A percentile compares a stretch with the other conserved stretches of the same genome.
Evolutionary conservation across 2,113 vertebrate genomes (phyloP).

Genomic region (Mystacornis crossleyi): DNA sequence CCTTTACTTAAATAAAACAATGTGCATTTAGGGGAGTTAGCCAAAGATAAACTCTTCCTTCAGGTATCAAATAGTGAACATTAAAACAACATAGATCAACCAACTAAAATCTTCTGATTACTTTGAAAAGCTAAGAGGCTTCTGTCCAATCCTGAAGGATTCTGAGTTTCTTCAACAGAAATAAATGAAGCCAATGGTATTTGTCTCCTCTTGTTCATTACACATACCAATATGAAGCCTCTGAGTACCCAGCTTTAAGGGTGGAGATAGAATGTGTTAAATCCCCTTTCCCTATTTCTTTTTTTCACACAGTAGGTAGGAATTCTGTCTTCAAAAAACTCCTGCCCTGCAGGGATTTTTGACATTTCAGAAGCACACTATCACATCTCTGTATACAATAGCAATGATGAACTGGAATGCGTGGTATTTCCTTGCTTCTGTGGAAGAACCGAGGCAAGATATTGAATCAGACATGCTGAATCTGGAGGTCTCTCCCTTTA

Average conservation of each 20-base stretch:
- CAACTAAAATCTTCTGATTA: neutral
- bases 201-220: neutral
- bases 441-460: neutral
- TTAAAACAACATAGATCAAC: neutral
- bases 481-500: neutral
- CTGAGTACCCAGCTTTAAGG: neutral
- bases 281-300: neutral
- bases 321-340: neutral
- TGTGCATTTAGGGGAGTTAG: neutral
- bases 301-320: neutral
- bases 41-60: neutral
- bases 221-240: neutral
- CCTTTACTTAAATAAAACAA: neutral
- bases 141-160: neutral
- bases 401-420: conserved; percentile 29
- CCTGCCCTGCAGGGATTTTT: neutral
- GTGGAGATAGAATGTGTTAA: neutral
- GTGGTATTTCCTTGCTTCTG: conserved; percentile 40
- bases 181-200: neutral
- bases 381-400: neutral
- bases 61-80: neutral
- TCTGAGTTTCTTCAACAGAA: neutral
- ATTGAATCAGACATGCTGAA: conserved; percentile 10
- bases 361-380: neutral
- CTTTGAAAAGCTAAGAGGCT: neutral